Evolutionary conservation across 2,888 invertebrate species (phyloP).

Genomic region (Phytoseiulus persimilis): DNA sequence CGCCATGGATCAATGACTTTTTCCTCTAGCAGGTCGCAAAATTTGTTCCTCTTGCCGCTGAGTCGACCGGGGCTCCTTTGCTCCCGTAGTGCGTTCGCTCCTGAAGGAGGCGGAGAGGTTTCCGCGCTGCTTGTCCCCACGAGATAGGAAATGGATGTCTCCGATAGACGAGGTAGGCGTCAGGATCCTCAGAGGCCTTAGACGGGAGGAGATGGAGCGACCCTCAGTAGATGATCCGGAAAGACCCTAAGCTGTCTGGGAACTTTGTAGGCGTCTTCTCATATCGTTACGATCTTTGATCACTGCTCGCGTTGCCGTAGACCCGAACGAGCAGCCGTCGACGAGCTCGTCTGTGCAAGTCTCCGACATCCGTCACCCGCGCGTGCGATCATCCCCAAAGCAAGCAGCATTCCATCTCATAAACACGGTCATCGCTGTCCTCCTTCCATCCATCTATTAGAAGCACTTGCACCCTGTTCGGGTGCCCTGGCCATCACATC

Average conservation of each 20-base stretch:
- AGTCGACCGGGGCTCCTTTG: not conserved
- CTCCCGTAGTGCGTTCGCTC: not conserved
- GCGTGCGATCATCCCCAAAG: not conserved
- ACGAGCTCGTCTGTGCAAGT: not conserved
- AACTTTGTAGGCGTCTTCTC: not conserved
- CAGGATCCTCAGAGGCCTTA: not conserved
- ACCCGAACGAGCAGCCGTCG: not conserved
- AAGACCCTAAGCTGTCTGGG: not conserved
- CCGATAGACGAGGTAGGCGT: not conserved
- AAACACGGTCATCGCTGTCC: not conserved
- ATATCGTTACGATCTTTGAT: not conserved
- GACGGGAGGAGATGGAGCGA: not conserved
- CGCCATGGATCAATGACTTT: not conserved
- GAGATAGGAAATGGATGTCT: not conserved
- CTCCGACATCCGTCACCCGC: not conserved
- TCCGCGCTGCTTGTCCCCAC: not conserved
- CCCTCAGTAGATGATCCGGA: not conserved
- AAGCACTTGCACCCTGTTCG: not conserved
- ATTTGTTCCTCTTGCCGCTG: not conserved
- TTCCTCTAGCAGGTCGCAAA: not conserved
- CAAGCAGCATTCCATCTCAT: not conserved
- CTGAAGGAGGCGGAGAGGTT: not conserved
- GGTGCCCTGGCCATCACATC: no score
- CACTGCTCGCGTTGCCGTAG: not conserved
- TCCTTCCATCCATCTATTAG: not conserved